Evolutionary conservation across 1,140 invertebrate genomes (phyloP), one percentile per base, ranked within the genome.

Genomic region (Drosophila kepulauana): DNA sequence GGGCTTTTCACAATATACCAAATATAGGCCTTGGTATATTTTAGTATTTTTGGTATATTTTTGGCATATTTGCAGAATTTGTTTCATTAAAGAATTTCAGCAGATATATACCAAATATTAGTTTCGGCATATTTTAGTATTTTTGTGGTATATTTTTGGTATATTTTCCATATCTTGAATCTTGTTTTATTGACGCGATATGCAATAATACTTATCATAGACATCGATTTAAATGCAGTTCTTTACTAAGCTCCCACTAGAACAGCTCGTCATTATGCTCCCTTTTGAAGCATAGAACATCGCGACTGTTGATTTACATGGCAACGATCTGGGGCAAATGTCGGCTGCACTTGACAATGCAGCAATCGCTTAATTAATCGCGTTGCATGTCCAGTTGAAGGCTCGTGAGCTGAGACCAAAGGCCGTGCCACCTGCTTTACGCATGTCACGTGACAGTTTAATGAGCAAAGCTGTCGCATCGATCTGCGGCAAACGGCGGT

Each of bases 391-490:
- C 35, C 61, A 52, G 49, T 63, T 64, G 2, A 11, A 13, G 20
- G 11, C 25, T 28, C 33, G 51, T 3, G n/a, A 62, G 49, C 38
- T 46, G 35, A 3, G 4, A 11, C 20, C 20, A 25, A 25, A 3
- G 48, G 13, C 16, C 8, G n/a, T 35, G 33, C 49, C 43, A 45
- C 28, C 49, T 45, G 74, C 30, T 28, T 38, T 38, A 62, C 46
- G 48, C 75, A 66, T 35, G 51, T 66, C 72, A 89, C 62, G 68
- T 89, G 85, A 75, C 85, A 85, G 57, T 85, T 81, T 89, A 89
- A 89, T 89, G 85, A 81, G 81, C 35, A 85, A 89, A 89, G 63
- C 81, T 88, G 72, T 45, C 56, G 66, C 77, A 71, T 64, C 56
- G 66, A 71, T 58, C 54, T 8, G 35, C 30, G 20, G 35, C 20